phyloP scores from a whole-genome alignment of 2,113 vertebrate genomes.

The Tetrax tetrax region DNA sequence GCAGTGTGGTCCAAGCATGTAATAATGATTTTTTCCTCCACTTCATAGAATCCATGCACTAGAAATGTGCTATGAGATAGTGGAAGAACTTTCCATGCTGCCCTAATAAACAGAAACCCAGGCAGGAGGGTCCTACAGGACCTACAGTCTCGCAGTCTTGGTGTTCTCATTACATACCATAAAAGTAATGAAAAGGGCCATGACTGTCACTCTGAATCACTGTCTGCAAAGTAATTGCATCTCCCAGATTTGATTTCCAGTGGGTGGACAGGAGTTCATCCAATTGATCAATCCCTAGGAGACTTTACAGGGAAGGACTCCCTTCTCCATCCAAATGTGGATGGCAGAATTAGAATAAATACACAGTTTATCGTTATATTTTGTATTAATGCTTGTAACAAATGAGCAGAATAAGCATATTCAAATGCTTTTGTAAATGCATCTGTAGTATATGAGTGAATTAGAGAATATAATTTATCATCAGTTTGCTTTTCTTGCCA shows the following conservation, averaged over 20 bases:
- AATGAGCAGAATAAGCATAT: neutral
- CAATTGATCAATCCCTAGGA: neutral
- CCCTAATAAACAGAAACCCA: neutral
- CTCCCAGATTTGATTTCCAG: neutral
- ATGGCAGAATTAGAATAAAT: neutral
- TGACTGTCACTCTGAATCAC: neutral
- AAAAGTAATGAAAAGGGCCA: neutral
- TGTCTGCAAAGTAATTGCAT: neutral
- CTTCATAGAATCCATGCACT: rapidly evolving
- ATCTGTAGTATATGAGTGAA: neutral
- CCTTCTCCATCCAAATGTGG: neutral
- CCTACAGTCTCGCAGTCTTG: neutral
- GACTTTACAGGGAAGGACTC: neutral
- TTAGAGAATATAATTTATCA: neutral
- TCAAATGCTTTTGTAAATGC: neutral
- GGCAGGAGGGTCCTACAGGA: neutral
- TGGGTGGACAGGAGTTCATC: neutral
- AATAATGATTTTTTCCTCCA: neutral
- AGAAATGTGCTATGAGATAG: neutral
- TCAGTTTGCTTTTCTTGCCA: neutral
- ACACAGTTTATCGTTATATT: neutral
- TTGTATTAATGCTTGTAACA: neutral
- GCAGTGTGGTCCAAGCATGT: neutral
- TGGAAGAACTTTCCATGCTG: neutral
- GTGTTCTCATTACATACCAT: neutral